Evolutionary conservation across 1,140 invertebrate species (phyloP).

Genomic region (Thaumetopoea pityocampa): DNA sequence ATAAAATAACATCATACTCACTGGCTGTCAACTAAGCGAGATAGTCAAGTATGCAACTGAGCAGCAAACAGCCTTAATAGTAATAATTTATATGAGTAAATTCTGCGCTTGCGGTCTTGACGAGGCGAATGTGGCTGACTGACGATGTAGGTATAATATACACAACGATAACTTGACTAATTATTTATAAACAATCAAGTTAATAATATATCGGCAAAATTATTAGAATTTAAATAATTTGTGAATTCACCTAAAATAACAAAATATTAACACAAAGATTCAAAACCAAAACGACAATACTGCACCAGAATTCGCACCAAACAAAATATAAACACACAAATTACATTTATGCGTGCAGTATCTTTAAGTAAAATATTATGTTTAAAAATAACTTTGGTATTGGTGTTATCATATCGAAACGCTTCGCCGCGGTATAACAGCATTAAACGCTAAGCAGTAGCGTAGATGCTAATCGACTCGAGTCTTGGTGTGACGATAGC

Average conservation of each 20-base stretch:
- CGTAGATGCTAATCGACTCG: slow-evolving; percentile 14
- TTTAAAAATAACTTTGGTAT: slow-evolving; percentile 70
- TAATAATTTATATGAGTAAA: too few species aligned
- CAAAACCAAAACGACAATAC: slow-evolving; percentile 33
- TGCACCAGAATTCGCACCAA: slow-evolving; percentile 27
- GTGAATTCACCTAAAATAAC: slow-evolving; percentile 10
- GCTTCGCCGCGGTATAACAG: slow-evolving; percentile 22
- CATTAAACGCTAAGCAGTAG: slow-evolving; percentile 22
- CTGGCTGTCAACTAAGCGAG: slow-evolving; percentile 4
- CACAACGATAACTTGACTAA: too few species aligned
- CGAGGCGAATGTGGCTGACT: too few species aligned
- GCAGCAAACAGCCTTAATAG: slow-evolving; percentile 4
- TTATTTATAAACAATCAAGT: too few species aligned
- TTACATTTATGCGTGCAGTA: slow-evolving; percentile 34
- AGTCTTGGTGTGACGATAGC: slow-evolving; percentile 9
- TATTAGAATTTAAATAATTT: slow-evolving; percentile 4
- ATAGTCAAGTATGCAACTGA: slow-evolving; percentile 1
- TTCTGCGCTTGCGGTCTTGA: too few species aligned
- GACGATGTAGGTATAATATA: too few species aligned
- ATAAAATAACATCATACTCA: slow-evolving; percentile 9
- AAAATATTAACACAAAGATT: slow-evolving; percentile 20
- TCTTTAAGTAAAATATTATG: slow-evolving; percentile 48
- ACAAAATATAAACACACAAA: slow-evolving; percentile 22
- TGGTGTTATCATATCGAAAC: slow-evolving; percentile 47
- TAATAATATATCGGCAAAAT: too few species aligned